Evolutionary conservation across 1,140 invertebrate genomes (phyloP), one percentile per base, ranked within the genome.

Genomic region (Orius insidiosus): DNA sequence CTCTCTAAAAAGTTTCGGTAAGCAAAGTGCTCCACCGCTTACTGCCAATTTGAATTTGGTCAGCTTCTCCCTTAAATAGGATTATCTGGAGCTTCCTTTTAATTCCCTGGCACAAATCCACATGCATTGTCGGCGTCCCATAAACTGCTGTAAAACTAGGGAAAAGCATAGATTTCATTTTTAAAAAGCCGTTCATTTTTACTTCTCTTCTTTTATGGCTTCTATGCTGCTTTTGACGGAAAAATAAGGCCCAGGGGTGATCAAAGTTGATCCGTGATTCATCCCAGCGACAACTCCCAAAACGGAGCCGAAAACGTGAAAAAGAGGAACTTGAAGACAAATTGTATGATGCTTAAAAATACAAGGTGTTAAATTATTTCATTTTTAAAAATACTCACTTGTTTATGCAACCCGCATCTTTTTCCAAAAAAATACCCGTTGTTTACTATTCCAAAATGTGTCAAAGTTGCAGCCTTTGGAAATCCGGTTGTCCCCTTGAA

Each of bases 121-220:
- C 80, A 60, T 84, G 90, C 92, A 98, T 98, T 0, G 93, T 97
- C 3, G 94, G 94, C 0, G 93, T 96, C 9, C 93, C 93, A 55
- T 83, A 85, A 10, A 86, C 61, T 5, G 82, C 59, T 2, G 76
- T 77, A 55, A 86, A 89, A 57, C 78, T 82, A 45, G n/a, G n/a
- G n/a, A n/a, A n/a, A n/a, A n/a, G n/a, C n/a, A n/a, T n/a, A n/a
- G n/a, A n/a, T n/a, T n/a, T n/a, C n/a, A n/a, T n/a, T n/a, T n/a
- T n/a, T n/a, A n/a, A n/a, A n/a, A n/a, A n/a, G n/a, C n/a, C n/a
- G n/a, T n/a, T n/a, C n/a, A n/a, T n/a, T n/a, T n/a, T n/a, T 24
- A 24, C 24, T 24, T 24, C 7, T 24, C 24, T 24, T 24, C 3
- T 24, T 24, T 24, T 3, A 24, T 24, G 24, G 24, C 24, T 24